These are phyloP conservation scores for Cossypha polioptera DNA, from an alignment of 2,797 vertebrate genomes.

Conservation along the genomic window DNA sequence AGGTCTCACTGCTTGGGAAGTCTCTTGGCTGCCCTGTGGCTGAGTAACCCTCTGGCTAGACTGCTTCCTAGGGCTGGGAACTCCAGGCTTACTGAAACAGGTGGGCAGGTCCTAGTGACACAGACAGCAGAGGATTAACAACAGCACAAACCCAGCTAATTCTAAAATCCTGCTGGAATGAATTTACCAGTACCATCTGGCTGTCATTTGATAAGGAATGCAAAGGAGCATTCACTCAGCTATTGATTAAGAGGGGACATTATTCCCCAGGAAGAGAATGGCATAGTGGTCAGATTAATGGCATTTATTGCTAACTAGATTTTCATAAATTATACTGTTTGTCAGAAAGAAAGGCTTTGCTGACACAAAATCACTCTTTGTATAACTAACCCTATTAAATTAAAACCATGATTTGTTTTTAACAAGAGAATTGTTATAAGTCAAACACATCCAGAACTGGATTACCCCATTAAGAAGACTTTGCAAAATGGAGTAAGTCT, in stretches of 20 bases:
- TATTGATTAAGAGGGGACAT: conserved; percentile 54
- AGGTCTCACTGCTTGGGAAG: not conserved
- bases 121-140: conserved; percentile 73
- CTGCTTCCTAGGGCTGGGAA: conserved; percentile 56
- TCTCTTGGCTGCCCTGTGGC: not conserved
- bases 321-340: conserved; percentile 20
- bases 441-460: not conserved
- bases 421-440: conserved; percentile 18
- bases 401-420: conserved; percentile 43
- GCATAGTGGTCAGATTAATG: not conserved
- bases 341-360: conserved; percentile 18
- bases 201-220: conserved; percentile 68
- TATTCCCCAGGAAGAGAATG: conserved; percentile 7
- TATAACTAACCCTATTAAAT: conserved; percentile 38
- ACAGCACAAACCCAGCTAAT: conserved; percentile 64
- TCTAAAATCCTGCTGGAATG: conserved; percentile 60
- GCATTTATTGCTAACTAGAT: conserved; percentile 20
- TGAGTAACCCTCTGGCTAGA: conserved; percentile 39
- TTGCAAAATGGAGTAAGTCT: not conserved
- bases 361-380: conserved; percentile 32
- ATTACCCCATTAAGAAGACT: not conserved
- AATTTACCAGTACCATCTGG: conserved; percentile 81
- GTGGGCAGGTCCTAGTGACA: conserved; percentile 65
- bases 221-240: conserved; percentile 25
- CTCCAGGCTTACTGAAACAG: conserved; percentile 71